Percentiles rank a stretch among this genome's conserved stretches.
Conservation (phyloP, 2,113 vertebrate species). For the Columba janthina region DNA sequence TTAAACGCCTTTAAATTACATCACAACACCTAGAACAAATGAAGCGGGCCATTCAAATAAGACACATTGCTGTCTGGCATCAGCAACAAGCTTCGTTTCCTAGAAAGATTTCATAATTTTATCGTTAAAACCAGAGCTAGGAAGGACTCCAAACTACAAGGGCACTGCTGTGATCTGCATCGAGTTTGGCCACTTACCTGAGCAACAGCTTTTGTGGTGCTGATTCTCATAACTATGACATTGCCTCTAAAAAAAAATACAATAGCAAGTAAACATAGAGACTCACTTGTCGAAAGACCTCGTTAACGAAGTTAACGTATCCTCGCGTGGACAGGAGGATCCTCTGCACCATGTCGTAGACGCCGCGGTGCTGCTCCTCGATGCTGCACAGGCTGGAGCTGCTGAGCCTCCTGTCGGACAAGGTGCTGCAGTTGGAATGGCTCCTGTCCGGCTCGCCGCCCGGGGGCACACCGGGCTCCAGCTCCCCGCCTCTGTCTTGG, state of each 20-base stretch:
- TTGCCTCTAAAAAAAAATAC: neutral
- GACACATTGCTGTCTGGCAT: rapidly evolving
- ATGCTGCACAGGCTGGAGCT: constrained; percentile 93
- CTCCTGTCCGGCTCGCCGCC: constrained; percentile 80
- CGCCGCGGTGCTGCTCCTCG: constrained; percentile 88
- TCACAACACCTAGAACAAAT: neutral
- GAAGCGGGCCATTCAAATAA: neutral
- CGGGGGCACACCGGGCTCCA: constrained; percentile 55
- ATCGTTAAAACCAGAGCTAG: rapidly evolving
- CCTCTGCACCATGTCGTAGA: constrained; percentile 93
- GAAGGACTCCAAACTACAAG: neutral
- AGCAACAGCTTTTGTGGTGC: rapidly evolving
- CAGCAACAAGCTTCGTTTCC: neutral
- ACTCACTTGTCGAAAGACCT: constrained; percentile 94
- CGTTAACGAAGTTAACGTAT: constrained; percentile 96
- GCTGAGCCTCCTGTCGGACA: constrained; percentile 89
- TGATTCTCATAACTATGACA: neutral
- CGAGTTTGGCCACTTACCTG: neutral
- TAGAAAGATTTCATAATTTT: rapidly evolving
- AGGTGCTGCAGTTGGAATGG: constrained; percentile 90
- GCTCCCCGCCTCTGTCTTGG: constrained; percentile 80
- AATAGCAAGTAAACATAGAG: neutral
- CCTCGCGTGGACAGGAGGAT: constrained; percentile 93
- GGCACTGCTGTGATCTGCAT: neutral
- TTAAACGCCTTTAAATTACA: neutral